Evolutionary conservation across 2,888 invertebrate genomes (phyloP), one percentile per base, ranked within the genome.

Genomic region (Elysia crispata): DNA sequence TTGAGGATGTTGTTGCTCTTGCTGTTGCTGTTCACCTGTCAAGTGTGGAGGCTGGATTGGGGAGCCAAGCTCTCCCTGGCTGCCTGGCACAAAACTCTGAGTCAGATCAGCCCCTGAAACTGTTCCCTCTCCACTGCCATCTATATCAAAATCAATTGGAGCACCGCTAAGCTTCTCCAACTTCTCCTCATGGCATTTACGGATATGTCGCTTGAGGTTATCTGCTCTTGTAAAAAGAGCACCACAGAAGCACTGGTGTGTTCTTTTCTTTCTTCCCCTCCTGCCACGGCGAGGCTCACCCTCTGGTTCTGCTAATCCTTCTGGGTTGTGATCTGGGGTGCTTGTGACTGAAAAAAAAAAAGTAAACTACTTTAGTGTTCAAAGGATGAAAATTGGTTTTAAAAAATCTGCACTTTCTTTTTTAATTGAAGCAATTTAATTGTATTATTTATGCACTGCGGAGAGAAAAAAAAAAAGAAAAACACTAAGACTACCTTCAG

Each of bases 151-250:
- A 23, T 57, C 79, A 28, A 79, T 6, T 20, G 67, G 74, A 23
- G 31, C 41, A 25, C 13, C 28, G 28, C 18, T 64, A 72, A 80
- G 50, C 41, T 80, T 80, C 49, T 76, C 80, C 28, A 80, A 33
- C 60, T 80, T 80, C 57, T 80, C 80, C 31, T 80, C 80, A 33
- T 80, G 80, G 49, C 80, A 76, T 73, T 80, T 80, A 13, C 80
- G 64, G 66, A 80, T 76, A 66, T 80, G 80, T 41, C 80, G n/a
- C 49, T 80, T 80, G 30, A 80, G 70, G 33, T 80, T 80, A 66
- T 80, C 80, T 50, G 76, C 76, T 54, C 80, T 70, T 50, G 80
- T 80, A 41, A 80, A 80, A 62, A 76, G 25, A 28, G 80, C 80
- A 13, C 80, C 80, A 54, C 80, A 80, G 60, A 80, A 80, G 50